A percentile compares a stretch with the other conserved stretches of the same genome.
These are phyloP conservation scores for Lampris incognitus DNA, from an alignment of 2,113 vertebrate species.

Conservation along the genomic window DNA sequence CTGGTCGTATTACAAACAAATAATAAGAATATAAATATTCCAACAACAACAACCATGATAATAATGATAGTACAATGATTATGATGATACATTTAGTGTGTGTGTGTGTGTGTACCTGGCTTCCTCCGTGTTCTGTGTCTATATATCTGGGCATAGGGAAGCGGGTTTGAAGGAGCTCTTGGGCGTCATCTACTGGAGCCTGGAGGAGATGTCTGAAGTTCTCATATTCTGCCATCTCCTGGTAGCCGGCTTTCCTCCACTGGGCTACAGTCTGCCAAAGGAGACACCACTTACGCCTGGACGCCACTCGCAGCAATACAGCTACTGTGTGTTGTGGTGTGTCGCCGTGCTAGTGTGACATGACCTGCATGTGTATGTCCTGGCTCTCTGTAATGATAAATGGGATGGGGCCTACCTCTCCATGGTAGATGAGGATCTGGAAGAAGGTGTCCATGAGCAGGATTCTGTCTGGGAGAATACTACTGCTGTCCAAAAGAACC, in stretches of 20 bases:
- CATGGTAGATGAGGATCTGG: constrained; percentile 98
- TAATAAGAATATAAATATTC: too few relatives aligned
- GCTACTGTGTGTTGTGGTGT: neutral
- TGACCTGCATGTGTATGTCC: neutral
- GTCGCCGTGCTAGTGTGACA: neutral
- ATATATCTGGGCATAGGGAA: constrained; percentile 98
- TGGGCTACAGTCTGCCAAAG: constrained; percentile 92
- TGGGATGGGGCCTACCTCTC: constrained; percentile 86
- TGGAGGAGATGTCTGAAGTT: constrained; percentile 95
- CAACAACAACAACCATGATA: too few relatives aligned
- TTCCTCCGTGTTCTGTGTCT: constrained; percentile 97
- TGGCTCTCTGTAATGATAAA: too few relatives aligned
- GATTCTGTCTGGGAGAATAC: constrained; percentile 96
- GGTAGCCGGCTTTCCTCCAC: constrained; percentile 97
- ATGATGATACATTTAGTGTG: neutral
- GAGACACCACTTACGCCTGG: neutral
- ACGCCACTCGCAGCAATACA: neutral
- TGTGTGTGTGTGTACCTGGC: constrained; percentile 84
- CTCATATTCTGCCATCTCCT: constrained; percentile 95
- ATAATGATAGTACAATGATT: too few relatives aligned
- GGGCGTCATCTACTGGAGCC: constrained; percentile 94
- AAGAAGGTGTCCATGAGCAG: constrained; percentile 99
- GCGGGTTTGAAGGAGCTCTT: constrained; percentile 95
- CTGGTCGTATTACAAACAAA: too few relatives aligned
- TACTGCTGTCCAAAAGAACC: constrained; percentile 96